These are phyloP conservation scores for Pygmarrhopalites habei DNA, from an alignment of 1,140 invertebrate genomes.

Conservation along the genomic window DNA sequence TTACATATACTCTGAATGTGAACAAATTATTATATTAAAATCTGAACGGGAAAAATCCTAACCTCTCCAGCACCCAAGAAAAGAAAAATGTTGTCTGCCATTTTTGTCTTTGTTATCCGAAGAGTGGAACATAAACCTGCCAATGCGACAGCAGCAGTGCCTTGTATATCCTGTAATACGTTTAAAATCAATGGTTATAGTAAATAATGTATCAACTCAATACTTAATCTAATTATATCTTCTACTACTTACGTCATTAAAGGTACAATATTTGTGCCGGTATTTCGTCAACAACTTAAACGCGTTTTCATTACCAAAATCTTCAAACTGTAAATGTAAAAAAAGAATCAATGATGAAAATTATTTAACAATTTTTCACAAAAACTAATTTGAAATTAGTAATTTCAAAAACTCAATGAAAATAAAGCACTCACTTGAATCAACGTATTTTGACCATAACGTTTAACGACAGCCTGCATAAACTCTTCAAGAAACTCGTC, in stretches of 20 bases:
- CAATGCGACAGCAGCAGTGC: slow-evolving; percentile 67
- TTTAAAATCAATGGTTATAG: too few species aligned
- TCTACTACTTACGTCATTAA: too few species aligned
- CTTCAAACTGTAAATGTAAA: slow-evolving; percentile 72
- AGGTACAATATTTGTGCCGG: slow-evolving; percentile 76
- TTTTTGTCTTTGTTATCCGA: slow-evolving; percentile 62
- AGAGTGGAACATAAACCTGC: slow-evolving; percentile 81
- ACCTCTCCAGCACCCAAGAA: slow-evolving; percentile 90
- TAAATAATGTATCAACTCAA: too few species aligned
- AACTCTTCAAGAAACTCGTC: slow-evolving; percentile 96
- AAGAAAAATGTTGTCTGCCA: slow-evolving; percentile 74
- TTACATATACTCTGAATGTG: not conserved
- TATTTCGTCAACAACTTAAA: slow-evolving; percentile 80
- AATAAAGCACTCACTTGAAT: slow-evolving; percentile 48
- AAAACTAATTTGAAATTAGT: not conserved
- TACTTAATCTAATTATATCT: too few species aligned
- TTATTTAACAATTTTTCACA: slow-evolving; percentile 3
- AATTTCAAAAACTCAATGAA: not conserved
- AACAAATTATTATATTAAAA: not conserved
- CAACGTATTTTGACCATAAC: slow-evolving; percentile 72
- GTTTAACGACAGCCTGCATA: slow-evolving; percentile 78
- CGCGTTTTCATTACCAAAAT: slow-evolving; percentile 88
- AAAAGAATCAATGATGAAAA: slow-evolving; percentile 6
- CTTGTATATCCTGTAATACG: slow-evolving; percentile 97
- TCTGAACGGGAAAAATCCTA: slow-evolving; percentile 34